These are phyloP conservation scores for Eupeodes corollae DNA, from an alignment of 1,140 invertebrate genomes.

Conservation along the genomic window DNA sequence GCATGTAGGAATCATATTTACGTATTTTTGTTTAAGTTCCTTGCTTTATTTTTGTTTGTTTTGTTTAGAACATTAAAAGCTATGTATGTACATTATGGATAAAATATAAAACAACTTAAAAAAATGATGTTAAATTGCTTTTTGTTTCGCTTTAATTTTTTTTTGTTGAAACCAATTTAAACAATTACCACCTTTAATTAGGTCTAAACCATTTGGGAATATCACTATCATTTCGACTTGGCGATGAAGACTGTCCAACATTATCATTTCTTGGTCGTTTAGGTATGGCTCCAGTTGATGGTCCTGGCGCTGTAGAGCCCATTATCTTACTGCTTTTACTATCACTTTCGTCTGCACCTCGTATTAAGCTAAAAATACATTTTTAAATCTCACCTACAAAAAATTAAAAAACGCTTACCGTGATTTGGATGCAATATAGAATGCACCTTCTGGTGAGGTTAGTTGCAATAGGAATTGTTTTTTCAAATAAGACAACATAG, in stretches of 20 bases:
- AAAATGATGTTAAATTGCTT: too few relatives aligned
- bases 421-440: conserved; percentile 10
- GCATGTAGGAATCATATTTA: too few relatives aligned
- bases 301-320: not conserved
- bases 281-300: conserved; percentile 11
- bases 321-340: not conserved
- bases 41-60: too few relatives aligned
- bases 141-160: too few relatives aligned
- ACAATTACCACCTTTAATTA: too few relatives aligned
- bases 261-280: conserved; percentile 5
- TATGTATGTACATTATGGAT: too few relatives aligned
- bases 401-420: conserved; percentile 3
- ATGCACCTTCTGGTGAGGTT: conserved; percentile 8
- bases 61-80: too few relatives aligned
- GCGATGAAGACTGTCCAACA: not conserved
- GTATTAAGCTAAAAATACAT: not conserved
- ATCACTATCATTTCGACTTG: too few relatives aligned
- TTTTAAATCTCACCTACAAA: not conserved
- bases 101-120: too few relatives aligned
- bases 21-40: too few relatives aligned
- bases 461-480: conserved; percentile 2
- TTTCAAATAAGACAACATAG: conserved; percentile 3
- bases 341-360: not conserved
- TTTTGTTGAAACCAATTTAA: too few relatives aligned
- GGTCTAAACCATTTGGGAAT: too few relatives aligned